Conservation (phyloP, 2,888 invertebrate species). For the Cactoblastis cactorum region DNA sequence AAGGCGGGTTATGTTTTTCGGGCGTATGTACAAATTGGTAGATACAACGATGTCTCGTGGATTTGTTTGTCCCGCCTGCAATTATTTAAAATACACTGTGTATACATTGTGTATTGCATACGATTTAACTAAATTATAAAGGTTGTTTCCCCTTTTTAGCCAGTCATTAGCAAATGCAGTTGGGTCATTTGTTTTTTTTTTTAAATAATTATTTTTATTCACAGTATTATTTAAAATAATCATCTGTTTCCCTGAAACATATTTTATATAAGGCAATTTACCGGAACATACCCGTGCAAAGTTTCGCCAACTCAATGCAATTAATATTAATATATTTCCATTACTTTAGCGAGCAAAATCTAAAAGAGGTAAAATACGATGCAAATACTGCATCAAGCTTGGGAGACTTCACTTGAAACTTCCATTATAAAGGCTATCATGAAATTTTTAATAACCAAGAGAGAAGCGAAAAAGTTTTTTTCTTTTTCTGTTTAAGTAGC, state of each 20-base stretch:
- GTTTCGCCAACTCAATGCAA: slow-evolving; percentile 1
- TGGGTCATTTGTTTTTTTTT: too few species aligned
- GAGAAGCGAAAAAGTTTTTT: not conserved
- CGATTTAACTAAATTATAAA: too few species aligned
- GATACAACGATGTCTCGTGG: too few species aligned
- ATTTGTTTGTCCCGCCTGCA: too few species aligned
- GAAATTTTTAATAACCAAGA: slow-evolving; percentile 9
- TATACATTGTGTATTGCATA: too few species aligned
- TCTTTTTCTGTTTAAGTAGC: not conserved
- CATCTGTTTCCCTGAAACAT: not conserved
- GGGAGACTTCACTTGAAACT: slow-evolving; percentile 1
- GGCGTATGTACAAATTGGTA: too few species aligned
- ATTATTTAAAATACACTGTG: too few species aligned
- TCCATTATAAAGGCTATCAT: slow-evolving; percentile 9
- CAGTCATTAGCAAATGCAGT: too few species aligned
- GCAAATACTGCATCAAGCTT: not conserved
- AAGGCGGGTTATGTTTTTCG: too few species aligned
- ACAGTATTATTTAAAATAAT: too few species aligned
- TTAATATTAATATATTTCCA: not conserved
- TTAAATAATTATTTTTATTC: too few species aligned
- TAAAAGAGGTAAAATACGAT: not conserved
- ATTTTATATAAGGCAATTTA: not conserved
- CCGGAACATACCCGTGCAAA: not conserved
- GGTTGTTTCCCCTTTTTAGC: too few species aligned
- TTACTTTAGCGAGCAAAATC: not conserved